A percentile compares a stretch with the other conserved stretches of the same genome.
Conservation (phyloP, 2,113 vertebrate genomes). For the Hucho hucho region DNA sequence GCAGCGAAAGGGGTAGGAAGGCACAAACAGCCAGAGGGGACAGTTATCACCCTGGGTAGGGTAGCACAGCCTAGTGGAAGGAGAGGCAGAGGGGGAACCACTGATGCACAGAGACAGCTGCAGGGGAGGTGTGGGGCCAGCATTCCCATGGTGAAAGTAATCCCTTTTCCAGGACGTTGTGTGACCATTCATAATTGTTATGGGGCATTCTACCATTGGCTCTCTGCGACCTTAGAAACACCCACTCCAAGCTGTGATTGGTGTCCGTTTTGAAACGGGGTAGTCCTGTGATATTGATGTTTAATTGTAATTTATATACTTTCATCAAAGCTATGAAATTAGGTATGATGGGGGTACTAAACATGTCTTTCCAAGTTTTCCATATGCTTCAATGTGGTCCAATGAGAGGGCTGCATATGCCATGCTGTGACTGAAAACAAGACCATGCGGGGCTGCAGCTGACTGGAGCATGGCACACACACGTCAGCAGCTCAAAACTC, state of each 20-base stretch:
- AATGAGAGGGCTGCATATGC: neutral
- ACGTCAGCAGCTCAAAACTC: slow-evolving; percentile 1
- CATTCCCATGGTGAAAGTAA: slow-evolving; percentile 5
- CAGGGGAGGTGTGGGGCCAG: neutral
- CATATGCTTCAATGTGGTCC: neutral
- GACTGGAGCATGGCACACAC: slow-evolving; percentile 7
- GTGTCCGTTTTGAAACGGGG: neutral
- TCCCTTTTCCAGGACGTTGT: slow-evolving; percentile 2
- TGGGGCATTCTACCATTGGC: neutral
- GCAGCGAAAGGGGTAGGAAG: neutral
- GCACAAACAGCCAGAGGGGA: neutral
- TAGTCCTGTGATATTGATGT: too few relatives aligned
- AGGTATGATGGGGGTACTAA: neutral
- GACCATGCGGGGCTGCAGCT: slow-evolving; percentile 11
- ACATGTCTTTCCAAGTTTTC: neutral
- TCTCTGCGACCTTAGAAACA: neutral
- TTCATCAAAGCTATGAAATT: too few relatives aligned
- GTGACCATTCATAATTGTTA: slow-evolving; percentile 23
- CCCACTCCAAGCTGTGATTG: neutral
- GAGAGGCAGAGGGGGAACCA: neutral
- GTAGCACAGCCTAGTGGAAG: neutral
- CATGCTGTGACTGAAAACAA: slow-evolving; percentile 9
- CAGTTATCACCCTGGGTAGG: neutral
- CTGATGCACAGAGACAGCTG: slow-evolving; percentile 18
- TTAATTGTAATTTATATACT: too few relatives aligned